A percentile compares a stretch with the other conserved stretches of the same genome.
phyloP scores from a whole-genome alignment of 2,888 invertebrate genomes.

The Cremastobaeus sp. region DNA sequence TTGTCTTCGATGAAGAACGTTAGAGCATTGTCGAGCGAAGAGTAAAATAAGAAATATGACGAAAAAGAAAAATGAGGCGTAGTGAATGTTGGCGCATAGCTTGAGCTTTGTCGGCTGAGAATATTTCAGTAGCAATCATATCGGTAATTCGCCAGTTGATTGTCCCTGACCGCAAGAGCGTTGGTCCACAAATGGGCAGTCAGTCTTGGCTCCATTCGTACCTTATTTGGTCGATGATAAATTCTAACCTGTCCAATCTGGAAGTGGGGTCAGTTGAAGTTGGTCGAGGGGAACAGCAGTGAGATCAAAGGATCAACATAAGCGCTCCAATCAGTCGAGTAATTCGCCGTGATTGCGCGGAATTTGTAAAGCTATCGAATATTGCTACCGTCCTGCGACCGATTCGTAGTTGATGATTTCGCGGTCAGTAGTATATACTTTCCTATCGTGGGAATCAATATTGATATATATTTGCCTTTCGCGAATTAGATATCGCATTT shows the following conservation, averaged over 20 bases:
- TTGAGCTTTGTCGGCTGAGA: slow-evolving; percentile 74
- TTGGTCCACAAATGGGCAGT: slow-evolving; percentile 69
- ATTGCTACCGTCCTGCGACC: slow-evolving; percentile 71
- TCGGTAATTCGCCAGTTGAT: slow-evolving; percentile 77
- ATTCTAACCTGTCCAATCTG: slow-evolving; percentile 70
- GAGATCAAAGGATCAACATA: slow-evolving; percentile 77
- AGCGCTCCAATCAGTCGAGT: slow-evolving; percentile 78
- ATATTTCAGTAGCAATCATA: slow-evolving; percentile 78
- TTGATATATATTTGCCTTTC: slow-evolving; percentile 39
- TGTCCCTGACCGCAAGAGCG: slow-evolving; percentile 76
- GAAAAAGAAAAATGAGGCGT: slow-evolving; percentile 40
- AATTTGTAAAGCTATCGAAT: slow-evolving; percentile 72
- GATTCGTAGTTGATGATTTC: slow-evolving; percentile 42
- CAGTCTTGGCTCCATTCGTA: slow-evolving; percentile 72
- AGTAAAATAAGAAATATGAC: slow-evolving; percentile 13
- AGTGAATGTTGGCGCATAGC: slow-evolving; percentile 54
- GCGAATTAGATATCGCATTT: slow-evolving; percentile 21
- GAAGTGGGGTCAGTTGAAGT: slow-evolving; percentile 48
- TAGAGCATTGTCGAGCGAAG: not conserved
- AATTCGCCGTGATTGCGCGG: slow-evolving; percentile 77
- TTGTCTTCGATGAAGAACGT: slow-evolving; percentile 12
- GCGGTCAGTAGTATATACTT: slow-evolving; percentile 31
- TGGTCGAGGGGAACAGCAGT: slow-evolving; percentile 61
- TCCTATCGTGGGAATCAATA: slow-evolving; percentile 53
- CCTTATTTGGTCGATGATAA: slow-evolving; percentile 77